Base-by-base conservation (phyloP, 2,888 invertebrate genomes). In the Hydropsyche betteni region DNA sequence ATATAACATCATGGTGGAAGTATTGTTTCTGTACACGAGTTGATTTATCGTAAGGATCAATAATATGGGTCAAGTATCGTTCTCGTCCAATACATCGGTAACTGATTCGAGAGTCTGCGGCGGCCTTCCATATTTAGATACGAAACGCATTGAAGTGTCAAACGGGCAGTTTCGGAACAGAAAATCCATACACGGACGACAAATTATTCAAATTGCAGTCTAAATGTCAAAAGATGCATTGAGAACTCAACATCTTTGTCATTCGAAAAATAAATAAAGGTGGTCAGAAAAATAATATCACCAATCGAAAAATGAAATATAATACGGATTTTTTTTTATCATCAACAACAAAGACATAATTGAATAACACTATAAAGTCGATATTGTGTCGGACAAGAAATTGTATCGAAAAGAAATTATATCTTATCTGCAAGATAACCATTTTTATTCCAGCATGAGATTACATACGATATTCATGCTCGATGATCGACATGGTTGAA, bases 101-200 rank as follows among this genome's bases (percentile, higher is more conserved):
- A 44, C 44, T 44, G 24, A 58, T 58, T 16, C 58, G 24, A 58
- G 8, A 58, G 24, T 8, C 24, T 53, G 58, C 58, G 24, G 16
- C 24, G 14, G 16, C 58, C 58, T 58, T 58, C 58, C 58, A 58
- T 58, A 58, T 58, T 58, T 58, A 58, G 58, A 58, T 58, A 58
- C 24, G 58, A 58, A 58, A 58, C 58, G 58, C 58, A 58, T 16
- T 24, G 58, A 58, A 58, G 58, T 58, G 58, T 58, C 14, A 58
- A 58, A 58, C 16, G n/a, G 53, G 16, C 24, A 8, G 24, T 14
- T 53, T 53, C n/a, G 51, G 12, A 51, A 53, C 53, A 16, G 53
- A 14, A 24, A 58, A 58, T 14, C 58, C 8, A 58, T 58, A 58
- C 5, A 16, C 5, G 58, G 58, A 16, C 14, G 58, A 16, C 58